These are phyloP conservation scores for Andrena praecox DNA, from an alignment of 2,888 invertebrate genomes.

Conservation along the genomic window DNA sequence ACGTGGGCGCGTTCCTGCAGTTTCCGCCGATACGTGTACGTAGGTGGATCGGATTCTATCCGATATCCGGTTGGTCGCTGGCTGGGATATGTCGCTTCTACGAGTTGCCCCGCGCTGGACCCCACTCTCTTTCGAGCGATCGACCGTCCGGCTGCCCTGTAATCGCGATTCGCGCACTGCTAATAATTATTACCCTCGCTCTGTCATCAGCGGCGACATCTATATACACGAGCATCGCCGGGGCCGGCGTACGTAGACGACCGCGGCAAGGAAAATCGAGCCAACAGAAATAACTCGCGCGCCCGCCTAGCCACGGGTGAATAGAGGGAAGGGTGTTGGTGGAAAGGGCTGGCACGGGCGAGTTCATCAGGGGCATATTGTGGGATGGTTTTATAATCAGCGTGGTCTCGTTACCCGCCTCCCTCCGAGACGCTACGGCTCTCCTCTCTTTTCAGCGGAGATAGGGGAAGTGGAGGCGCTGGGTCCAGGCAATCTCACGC, in stretches of 20 bases:
- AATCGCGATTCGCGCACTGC: conserved; percentile 83
- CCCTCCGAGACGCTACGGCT: not conserved
- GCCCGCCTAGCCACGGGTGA: conserved; percentile 27
- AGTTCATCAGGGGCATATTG: conserved; percentile 75
- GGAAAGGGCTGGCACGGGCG: conserved; percentile 23
- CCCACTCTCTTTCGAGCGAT: conserved; percentile 46
- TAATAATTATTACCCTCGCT: conserved; percentile 83
- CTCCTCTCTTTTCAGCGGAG: not conserved
- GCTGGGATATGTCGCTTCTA: conserved; percentile 34
- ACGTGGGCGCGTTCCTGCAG: conserved; percentile 51
- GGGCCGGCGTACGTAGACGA: conserved; percentile 25
- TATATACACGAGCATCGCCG: conserved; percentile 63
- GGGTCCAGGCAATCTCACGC: conserved; percentile 3
- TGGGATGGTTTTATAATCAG: conserved; percentile 75
- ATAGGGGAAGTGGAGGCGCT: not conserved
- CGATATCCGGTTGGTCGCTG: conserved; percentile 28
- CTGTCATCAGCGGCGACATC: conserved; percentile 84
- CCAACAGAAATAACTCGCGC: conserved; percentile 68
- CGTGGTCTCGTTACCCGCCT: conserved; percentile 44
- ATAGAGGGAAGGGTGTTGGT: conserved; percentile 37
- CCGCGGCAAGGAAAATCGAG: conserved; percentile 63
- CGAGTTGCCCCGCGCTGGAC: conserved; percentile 20
- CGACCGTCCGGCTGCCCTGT: conserved; percentile 78
- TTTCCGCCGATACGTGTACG: conserved; percentile 42
- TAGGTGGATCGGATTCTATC: conserved; percentile 51